These are phyloP conservation scores for Dichetophora obliterata DNA, from an alignment of 2,888 invertebrate species.

Conservation along the genomic window DNA sequence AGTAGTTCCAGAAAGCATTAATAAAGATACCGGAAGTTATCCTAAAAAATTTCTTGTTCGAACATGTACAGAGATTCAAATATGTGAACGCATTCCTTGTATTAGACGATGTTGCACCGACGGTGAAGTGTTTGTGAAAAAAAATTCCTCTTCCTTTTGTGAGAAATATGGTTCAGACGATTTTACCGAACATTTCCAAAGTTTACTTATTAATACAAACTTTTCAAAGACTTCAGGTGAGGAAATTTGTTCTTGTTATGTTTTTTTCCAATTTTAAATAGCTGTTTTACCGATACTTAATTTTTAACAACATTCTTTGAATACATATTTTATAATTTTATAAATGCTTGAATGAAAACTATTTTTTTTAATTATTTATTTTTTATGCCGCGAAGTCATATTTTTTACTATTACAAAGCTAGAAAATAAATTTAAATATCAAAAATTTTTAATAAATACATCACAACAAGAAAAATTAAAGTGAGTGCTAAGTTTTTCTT, in stretches of 20 bases:
- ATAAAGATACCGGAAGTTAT: not conserved
- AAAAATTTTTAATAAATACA: no score
- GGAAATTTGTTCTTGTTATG: conserved; percentile 8
- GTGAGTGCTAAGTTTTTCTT: no score
- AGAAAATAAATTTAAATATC: no score
- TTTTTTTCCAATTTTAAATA: no score
- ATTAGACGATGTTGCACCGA: conserved; percentile 64
- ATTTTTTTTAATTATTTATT: no score
- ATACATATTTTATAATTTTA: no score
- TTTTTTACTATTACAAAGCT: no score
- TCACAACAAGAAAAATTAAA: no score
- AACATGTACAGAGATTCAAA: conserved; percentile 53
- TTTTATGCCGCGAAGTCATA: no score
- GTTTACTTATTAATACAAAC: conserved; percentile 57
- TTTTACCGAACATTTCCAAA: conserved; percentile 59
- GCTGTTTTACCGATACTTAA: no score
- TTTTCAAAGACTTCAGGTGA: conserved; percentile 63
- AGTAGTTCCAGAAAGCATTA: conserved; percentile 44
- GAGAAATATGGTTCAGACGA: conserved; percentile 54
- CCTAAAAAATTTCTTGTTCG: conserved; percentile 51
- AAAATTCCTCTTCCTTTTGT: conserved; percentile 60
- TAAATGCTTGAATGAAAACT: no score
- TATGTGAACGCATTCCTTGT: conserved; percentile 62
- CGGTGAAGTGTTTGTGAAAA: conserved; percentile 60
- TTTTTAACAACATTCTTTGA: no score